Percentiles rank a stretch among this genome's conserved stretches.
phyloP scores from a whole-genome alignment of 2,113 vertebrate genomes.

The Macquaria australasica region DNA sequence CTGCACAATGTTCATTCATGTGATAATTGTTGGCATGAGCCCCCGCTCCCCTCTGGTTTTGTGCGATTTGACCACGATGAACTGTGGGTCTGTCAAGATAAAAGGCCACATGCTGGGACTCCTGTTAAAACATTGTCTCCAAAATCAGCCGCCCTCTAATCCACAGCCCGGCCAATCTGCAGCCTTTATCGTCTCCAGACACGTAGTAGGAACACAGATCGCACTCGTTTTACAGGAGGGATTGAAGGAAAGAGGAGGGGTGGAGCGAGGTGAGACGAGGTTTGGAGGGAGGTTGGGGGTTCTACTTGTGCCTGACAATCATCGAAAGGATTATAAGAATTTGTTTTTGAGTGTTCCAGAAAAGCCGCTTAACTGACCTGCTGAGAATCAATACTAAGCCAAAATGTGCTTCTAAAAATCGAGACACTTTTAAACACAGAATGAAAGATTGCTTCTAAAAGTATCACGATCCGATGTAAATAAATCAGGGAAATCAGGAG shows the following conservation, averaged over 20 bases:
- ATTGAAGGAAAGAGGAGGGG: conserved; percentile 32
- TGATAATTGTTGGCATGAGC: conserved; percentile 83
- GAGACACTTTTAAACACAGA: neutral
- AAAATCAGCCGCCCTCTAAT: conserved; percentile 74
- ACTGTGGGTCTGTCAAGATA: conserved; percentile 80
- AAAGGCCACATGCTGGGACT: conserved; percentile 81
- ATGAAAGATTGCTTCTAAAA: neutral
- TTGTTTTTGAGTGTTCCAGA: conserved; percentile 35
- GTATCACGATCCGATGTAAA: neutral
- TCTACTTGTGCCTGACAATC: conserved; percentile 41
- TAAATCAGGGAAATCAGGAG: neutral
- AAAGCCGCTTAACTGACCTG: conserved; percentile 14
- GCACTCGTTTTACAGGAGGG: conserved; percentile 44
- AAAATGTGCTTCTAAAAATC: neutral
- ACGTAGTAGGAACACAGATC: conserved; percentile 60
- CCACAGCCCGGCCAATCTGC: conserved; percentile 62
- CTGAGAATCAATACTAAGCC: neutral
- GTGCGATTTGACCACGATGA: conserved; percentile 84
- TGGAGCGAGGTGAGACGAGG: conserved; percentile 6
- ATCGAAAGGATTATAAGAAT: conserved; percentile 50
- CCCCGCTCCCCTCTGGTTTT: conserved; percentile 79
- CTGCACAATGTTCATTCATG: conserved; percentile 83
- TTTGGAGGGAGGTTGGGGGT: conserved; percentile 18
- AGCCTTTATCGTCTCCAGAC: conserved; percentile 77
- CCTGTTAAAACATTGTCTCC: conserved; percentile 80